Evolutionary conservation across 2,888 invertebrate species (phyloP).

Genomic region (Epirrhoe tristata): DNA sequence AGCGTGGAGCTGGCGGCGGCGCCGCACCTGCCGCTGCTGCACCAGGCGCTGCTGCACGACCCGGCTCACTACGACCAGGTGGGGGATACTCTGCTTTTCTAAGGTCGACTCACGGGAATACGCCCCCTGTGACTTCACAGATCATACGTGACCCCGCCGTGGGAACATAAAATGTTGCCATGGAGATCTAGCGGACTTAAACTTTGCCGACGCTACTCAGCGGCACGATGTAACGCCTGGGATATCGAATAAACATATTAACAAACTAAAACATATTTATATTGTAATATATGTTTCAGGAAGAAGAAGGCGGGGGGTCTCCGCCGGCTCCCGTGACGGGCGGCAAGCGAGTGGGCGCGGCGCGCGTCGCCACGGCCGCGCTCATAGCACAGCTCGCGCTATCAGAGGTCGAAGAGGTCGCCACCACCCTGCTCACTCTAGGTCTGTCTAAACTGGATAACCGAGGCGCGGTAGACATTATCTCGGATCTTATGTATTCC

Average conservation of each 20-base stretch:
- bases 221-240: too few species aligned
- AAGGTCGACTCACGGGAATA: too few species aligned
- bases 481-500: too few species aligned
- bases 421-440: slow-evolving; percentile 87
- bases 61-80: slow-evolving; percentile 37
- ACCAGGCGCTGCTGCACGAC: slow-evolving; percentile 70
- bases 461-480: background rate
- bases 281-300: too few species aligned
- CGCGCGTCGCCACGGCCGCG: slow-evolving; percentile 91
- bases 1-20: slow-evolving; percentile 72
- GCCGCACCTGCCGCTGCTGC: slow-evolving; percentile 79
- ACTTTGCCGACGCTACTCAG: too few species aligned
- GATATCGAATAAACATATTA: too few species aligned
- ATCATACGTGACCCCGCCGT: too few species aligned
- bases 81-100: too few species aligned
- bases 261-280: too few species aligned
- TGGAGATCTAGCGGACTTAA: too few species aligned
- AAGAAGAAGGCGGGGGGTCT: slow-evolving; percentile 11
- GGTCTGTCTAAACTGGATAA: slow-evolving; percentile 55
- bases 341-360: slow-evolving; percentile 84
- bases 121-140: too few species aligned
- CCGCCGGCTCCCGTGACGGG: background rate
- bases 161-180: too few species aligned
- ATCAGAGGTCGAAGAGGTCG: slow-evolving; percentile 89
- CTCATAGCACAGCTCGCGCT: slow-evolving; percentile 91